Evolutionary conservation across 2,113 vertebrate species (phyloP), one percentile per base, ranked within the genome.

Genomic region (Epinephelus lanceolatus): DNA sequence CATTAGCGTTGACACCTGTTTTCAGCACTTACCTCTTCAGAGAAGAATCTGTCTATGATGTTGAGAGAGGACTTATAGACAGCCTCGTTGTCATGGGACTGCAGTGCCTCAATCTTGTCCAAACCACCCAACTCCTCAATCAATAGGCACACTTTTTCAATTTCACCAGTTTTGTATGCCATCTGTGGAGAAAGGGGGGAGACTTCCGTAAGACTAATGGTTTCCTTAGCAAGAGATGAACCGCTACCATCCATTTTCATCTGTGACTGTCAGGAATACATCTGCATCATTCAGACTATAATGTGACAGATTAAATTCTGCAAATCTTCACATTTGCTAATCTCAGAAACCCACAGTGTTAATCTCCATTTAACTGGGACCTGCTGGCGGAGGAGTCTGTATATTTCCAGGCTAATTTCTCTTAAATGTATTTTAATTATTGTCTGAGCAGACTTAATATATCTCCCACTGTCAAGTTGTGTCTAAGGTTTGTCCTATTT

Each of bases 21-120:
- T 30, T 76, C 5, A 52, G 33, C 27, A 73, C 96, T 94, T 76
- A 98, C 97, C 94, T 97, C 96, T 17, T 92, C 95, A 68, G 96
- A 97, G 88, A 98, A 99, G 37, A 97, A 98, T 71, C 95, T 96
- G 81, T 98, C 97, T 74, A 98, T 97, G 51, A 99, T 92, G 47
- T 90, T 95, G 37, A 97, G 88, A 0, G 97, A 93, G 6, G 96
- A 95, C 86, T 96, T 98, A 87, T 97, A 97, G 1, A 98, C 94
- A 25, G 95, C 93, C 45, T 98, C 96, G 0, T 97, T 98, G 86
- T 97, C 95, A 80, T 98, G 96, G 0, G 91, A 93, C 92, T 98
- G 98, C 0, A 99, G 95, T 10, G 95, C 96, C 92, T 99, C 97
- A 62, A 99, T 97, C 92, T 93, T 96, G 69, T 97, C 97, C 63